phyloP scores from a whole-genome alignment of 2,797 vertebrate species.

The Spinus olivaceus region DNA sequence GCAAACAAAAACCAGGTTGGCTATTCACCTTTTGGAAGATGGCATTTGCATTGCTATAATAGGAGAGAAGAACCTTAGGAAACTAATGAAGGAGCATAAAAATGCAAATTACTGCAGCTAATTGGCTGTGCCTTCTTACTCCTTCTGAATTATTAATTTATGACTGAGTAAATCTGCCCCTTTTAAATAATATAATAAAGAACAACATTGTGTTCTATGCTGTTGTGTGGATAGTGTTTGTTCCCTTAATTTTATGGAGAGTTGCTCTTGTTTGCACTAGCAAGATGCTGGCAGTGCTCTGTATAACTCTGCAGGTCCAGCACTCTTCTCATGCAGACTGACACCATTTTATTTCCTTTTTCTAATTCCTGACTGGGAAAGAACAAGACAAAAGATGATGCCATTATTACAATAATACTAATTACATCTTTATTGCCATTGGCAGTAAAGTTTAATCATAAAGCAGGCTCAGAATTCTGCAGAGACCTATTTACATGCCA shows the following conservation, averaged over 20 bases:
- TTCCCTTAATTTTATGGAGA: conserved; percentile 44
- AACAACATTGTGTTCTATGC: conserved; percentile 20
- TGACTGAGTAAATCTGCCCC: conserved; percentile 59
- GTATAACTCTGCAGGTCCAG: not conserved
- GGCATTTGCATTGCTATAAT: conserved; percentile 60
- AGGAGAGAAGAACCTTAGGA: conserved; percentile 60
- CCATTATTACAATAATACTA: conserved; percentile 1
- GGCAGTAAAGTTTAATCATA: not conserved
- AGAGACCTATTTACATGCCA: not conserved
- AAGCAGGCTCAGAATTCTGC: not conserved
- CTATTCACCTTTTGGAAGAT: conserved; percentile 69
- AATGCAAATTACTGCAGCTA: conserved; percentile 76
- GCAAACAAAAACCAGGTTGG: conserved; percentile 58
- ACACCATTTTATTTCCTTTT: not conserved
- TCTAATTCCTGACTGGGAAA: not conserved
- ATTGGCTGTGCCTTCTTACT: conserved; percentile 72
- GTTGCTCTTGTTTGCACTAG: conserved; percentile 30
- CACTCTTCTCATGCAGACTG: not conserved
- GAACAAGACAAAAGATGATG: not conserved
- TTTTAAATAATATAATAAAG: conserved; percentile 69
- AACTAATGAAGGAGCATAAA: conserved; percentile 74
- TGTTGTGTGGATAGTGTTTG: conserved; percentile 34
- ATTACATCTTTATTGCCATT: not conserved
- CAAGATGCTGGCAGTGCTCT: not conserved
- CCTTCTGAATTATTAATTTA: conserved; percentile 77